Base-by-base conservation (phyloP, 64 coral and sea anemone species). In the Pocillopora verrucosa region DNA sequence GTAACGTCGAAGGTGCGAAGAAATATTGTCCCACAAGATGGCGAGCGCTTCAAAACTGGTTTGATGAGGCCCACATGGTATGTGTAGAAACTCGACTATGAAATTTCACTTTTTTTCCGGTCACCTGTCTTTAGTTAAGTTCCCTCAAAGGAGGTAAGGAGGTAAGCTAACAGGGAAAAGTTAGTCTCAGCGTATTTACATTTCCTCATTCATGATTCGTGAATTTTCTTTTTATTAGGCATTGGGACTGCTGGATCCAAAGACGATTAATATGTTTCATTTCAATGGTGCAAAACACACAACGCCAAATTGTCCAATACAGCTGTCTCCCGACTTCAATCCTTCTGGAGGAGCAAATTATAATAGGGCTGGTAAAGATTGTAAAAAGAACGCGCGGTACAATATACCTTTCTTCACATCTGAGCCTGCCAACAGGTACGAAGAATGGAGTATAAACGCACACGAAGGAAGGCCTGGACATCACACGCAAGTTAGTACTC, bases 401-500 rank as follows among this genome's bases (percentile, higher is more conserved):
- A 74, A 73, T 67, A 87, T 94, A n/a, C 93, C 93, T 17, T 94
- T 94, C 70, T 94, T 94, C 58, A n/a, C 80, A 20, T 76, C 80
- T 16, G 91, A 77, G 77, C 93, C 83, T 87, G 93, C 88, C 15
- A 88, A 88, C 5, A 94, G 82, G 60, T 88, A 91, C 13, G 93
- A 94, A 16, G 88, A 94, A 16, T 87, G 89, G 76, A 91, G 75
- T 30, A 74, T 80, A 20, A 90, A 80, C 35, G 83, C 93, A 1
- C 93, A 94, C 24, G 93, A 94, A 69, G 88, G 80, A 60, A 90
- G 80, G 69, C 93, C 93, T 91, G 93, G 93, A 20, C 93, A 94
- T 35, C 93, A 94, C 76, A 79, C 87, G 7, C 88, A 94, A 70
- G 93, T 94, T 61, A 84, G 80, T 16, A 13, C 17, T 62, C 26